phyloP scores from a whole-genome alignment of 2,797 vertebrate genomes.

The Megalops cyprinoides region DNA sequence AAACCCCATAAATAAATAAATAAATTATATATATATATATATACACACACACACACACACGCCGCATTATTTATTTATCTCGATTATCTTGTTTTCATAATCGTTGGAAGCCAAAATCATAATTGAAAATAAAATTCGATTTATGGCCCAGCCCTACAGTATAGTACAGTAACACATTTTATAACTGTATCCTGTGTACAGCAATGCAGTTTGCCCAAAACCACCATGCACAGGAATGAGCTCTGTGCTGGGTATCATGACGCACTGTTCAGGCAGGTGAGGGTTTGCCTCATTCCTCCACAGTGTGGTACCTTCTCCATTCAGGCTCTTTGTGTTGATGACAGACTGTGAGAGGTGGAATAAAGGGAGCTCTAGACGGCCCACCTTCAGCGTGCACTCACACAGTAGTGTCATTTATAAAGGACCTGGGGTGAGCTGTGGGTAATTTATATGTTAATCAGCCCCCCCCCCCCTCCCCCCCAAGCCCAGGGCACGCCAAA shows the following conservation, averaged over 20 bases:
- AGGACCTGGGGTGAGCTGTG: background rate
- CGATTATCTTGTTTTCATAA: too few relatives aligned
- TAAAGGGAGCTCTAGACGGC: conserved; percentile 11
- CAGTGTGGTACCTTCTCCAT: background rate
- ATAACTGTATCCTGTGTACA: background rate
- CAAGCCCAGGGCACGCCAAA: conserved; percentile 4
- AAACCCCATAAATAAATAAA: too few relatives aligned
- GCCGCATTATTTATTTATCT: too few relatives aligned
- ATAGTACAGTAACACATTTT: too few relatives aligned
- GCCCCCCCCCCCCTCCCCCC: background rate
- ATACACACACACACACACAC: too few relatives aligned
- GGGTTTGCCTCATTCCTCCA: background rate
- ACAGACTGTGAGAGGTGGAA: background rate
- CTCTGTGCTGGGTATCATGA: background rate
- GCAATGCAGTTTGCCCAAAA: background rate
- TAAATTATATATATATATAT: too few relatives aligned
- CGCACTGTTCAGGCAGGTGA: background rate
- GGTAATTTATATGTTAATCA: conserved; percentile 25
- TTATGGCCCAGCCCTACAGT: too few relatives aligned
- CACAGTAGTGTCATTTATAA: conserved; percentile 12
- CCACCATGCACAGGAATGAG: background rate
- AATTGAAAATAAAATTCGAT: too few relatives aligned
- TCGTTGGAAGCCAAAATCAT: too few relatives aligned
- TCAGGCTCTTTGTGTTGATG: background rate
- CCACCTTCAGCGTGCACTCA: background rate